Base-by-base conservation (phyloP, 2,113 vertebrate species). In the Cichladusa arquata region DNA sequence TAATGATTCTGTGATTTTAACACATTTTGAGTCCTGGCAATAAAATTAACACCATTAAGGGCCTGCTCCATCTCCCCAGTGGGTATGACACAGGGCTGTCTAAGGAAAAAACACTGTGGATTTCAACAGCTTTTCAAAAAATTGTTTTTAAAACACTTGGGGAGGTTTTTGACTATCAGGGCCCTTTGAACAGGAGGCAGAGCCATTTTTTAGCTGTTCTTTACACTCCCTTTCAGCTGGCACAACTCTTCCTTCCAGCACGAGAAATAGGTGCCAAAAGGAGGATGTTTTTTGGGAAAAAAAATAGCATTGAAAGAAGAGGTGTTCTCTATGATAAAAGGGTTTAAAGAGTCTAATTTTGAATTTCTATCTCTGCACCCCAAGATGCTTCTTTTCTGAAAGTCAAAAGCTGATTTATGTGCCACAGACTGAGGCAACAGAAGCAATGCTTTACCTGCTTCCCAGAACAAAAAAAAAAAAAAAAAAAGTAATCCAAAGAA, bases 381-480 rank as follows among this genome's bases (percentile, higher is more conserved):
- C 36, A 26, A 76, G 76, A 69, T 20, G 12, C 11, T 61, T 12
- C 5, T 45, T 92, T 91, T 87, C 76, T 50, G 57, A 69, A 81
- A 95, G 92, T 40, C 89, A 88, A 62, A 57, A 87, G 6, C 33
- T 84, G 82, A 86, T 95, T 96, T 88, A 65, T 77, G 56, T 42
- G 33, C 23, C 44, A 79, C 81, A 94, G 62, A 70, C 42, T 2
- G 5, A 42, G 40, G 42, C 42, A 94, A 84, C 33, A 51, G 50
- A 91, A 95, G 16, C 14, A 29, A 66, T 34, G 7, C 19, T 90
- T 88, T 69, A 80, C 38, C 12, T 34, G 64, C 38, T 89, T 67
- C 34, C n/a, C 61, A 23, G 34, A 10, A 89, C 60, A 71, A 76
- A 67, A 20, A 29, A 20, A 0, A 19, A 36, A 36, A 36, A 25